A percentile compares a stretch with the other conserved stretches of the same genome.
Evolutionary conservation across 2,113 vertebrate species (phyloP).

Genomic region (Limnothrissa miodon): DNA sequence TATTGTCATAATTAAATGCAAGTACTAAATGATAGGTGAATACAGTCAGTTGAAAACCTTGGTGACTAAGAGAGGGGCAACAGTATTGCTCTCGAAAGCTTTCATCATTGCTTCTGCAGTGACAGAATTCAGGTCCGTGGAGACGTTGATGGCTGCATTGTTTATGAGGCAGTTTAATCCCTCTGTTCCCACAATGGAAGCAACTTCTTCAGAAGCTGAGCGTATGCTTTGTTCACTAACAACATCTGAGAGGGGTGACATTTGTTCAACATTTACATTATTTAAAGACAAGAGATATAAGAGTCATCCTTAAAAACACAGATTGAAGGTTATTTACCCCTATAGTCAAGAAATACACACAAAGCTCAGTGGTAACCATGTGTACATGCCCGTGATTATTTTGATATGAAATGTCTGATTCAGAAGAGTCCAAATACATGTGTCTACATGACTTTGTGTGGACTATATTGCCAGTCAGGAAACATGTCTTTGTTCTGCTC

Average conservation of each 20-base stretch:
- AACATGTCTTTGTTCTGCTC: too few relatives aligned
- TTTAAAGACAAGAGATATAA: not conserved
- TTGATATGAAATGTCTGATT: not conserved
- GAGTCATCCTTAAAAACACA: not conserved
- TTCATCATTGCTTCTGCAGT: conserved; percentile 66
- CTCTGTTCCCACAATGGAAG: conserved; percentile 62
- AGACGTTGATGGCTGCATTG: conserved; percentile 66
- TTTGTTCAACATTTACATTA: not conserved
- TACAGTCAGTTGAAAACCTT: conserved; percentile 52
- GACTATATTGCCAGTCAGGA: too few relatives aligned
- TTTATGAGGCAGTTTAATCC: conserved; percentile 75
- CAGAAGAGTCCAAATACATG: too few relatives aligned
- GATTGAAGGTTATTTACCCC: not conserved
- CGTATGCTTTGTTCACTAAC: conserved; percentile 60
- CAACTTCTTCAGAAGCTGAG: conserved; percentile 60
- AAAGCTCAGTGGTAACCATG: too few relatives aligned
- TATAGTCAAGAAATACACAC: too few relatives aligned
- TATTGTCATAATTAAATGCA: not conserved
- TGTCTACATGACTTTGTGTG: too few relatives aligned
- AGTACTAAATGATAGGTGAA: not conserved
- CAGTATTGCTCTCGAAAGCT: conserved; percentile 62
- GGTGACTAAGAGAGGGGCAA: conserved; percentile 66
- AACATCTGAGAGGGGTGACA: conserved; percentile 40
- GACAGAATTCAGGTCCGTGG: conserved; percentile 57
- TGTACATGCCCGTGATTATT: too few relatives aligned